Evolutionary conservation across 37 sponge, comb jelly and placozoan species (phyloP), one percentile per base, ranked within the genome.

Genomic region (Oscarella lobularis): DNA sequence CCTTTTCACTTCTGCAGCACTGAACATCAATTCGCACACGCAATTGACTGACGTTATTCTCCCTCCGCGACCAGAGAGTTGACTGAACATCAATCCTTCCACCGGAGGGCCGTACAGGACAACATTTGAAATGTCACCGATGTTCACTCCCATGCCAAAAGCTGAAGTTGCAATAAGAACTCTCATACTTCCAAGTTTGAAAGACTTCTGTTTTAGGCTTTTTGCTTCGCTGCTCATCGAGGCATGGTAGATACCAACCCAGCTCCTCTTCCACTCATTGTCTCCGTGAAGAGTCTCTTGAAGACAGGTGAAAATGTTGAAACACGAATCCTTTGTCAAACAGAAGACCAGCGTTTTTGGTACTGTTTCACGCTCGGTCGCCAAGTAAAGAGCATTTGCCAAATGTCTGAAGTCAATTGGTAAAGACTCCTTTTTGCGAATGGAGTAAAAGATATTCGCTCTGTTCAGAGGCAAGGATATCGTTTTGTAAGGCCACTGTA

Each of bases 221-320:
- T 48, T 48, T 48, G 14, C 60, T 27, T 48, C 60, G 20, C 20
- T 20, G 60, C 60, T 48, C 60, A 48, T 48, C 20, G 60, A 48
- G 20, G 60, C 60, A 48, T 48, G 60, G 60, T 48, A 48, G 60
- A 48, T 20, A 48, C 60, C 60, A 48, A 48, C 9, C 60, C 60
- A 48, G 60, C 20, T 9, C 20, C 60, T 48, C 20, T 48, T 48
- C n/a, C n/a, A n/a, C n/a, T n/a, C n/a, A n/a, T n/a, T n/a, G n/a
- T n/a, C n/a, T n/a, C n/a, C n/a, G n/a, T n/a, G n/a, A n/a, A n/a
- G n/a, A n/a, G n/a, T n/a, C n/a, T n/a, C 20, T 20, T 9, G 20
- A 48, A 48, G 60, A 48, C 20, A 20, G 20, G 20, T 20, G 20
- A 27, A 48, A 48, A 48, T 48, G 20, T 20, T 48, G 20, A 9